These are phyloP conservation scores for Caretta caretta DNA, from an alignment of 2,113 vertebrate species.

Conservation along the genomic window DNA sequence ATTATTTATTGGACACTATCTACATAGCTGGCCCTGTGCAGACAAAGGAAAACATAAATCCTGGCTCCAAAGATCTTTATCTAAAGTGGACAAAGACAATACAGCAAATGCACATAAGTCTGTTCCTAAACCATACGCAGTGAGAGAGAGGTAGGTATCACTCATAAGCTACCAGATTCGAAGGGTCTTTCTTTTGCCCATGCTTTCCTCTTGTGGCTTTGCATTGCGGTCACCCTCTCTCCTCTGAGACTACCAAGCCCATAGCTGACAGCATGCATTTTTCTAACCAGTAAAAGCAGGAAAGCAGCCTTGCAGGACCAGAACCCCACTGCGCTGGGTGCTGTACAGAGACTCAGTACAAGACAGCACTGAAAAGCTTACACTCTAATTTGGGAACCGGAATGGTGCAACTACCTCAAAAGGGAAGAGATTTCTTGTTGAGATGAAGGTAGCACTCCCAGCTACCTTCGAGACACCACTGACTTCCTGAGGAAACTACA, in stretches of 20 bases:
- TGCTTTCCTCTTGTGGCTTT: neutral
- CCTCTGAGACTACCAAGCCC: neutral
- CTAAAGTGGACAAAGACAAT: neutral
- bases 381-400: neutral
- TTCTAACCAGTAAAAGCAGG: neutral
- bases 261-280: neutral
- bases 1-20: constrained; percentile 1
- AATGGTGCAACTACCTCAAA: fast-evolving
- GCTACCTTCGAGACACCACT: no score
- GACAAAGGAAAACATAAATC: neutral
- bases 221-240: neutral
- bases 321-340: neutral
- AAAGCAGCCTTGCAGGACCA: neutral
- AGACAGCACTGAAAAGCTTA: neutral
- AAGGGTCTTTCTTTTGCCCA: neutral
- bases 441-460: no score
- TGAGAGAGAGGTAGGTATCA: neutral
- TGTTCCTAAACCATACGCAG: neutral
- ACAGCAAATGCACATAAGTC: neutral
- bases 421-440: neutral
- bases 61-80: neutral
- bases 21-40: neutral
- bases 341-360: neutral
- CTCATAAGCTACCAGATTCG: neutral
- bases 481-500: no score